A percentile compares a stretch with the other conserved stretches of the same genome.
phyloP scores from a whole-genome alignment of 2,797 vertebrate species.

The Macropodus opercularis region DNA sequence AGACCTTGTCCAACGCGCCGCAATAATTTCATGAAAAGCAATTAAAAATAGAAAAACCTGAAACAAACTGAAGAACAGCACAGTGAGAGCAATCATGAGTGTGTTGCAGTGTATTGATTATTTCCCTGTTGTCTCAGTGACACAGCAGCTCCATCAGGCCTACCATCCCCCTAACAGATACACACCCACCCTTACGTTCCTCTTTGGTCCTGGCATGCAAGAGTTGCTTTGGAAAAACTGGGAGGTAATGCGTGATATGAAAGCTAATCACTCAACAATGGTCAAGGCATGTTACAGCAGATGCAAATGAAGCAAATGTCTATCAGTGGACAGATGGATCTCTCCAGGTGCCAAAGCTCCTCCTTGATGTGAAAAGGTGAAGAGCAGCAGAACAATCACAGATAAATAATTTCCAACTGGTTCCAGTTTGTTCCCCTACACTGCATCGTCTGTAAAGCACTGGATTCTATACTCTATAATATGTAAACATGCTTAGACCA shows the following conservation, averaged over 20 bases:
- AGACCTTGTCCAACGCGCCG: too few species aligned
- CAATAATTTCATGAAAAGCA: conserved; percentile 2
- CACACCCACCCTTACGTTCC: not conserved
- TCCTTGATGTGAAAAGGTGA: conserved; percentile 28
- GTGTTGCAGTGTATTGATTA: conserved; percentile 56
- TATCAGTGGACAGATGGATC: conserved; percentile 35
- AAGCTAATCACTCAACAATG: conserved; percentile 13
- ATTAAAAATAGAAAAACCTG: not conserved
- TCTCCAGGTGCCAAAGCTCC: conserved; percentile 35
- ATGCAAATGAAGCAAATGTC: not conserved
- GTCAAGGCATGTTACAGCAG: conserved; percentile 6
- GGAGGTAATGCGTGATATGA: conserved; percentile 9
- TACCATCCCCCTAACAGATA: conserved; percentile 38
- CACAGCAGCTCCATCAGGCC: conserved; percentile 59
- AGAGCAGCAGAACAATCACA: conserved; percentile 18
- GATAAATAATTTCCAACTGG: conserved; percentile 24
- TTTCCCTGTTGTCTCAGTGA: conserved; percentile 55
- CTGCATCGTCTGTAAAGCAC: not conserved
- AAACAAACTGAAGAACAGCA: not conserved
- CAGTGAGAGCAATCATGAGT: conserved; percentile 14
- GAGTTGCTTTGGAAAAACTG: conserved; percentile 13
- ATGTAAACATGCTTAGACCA: not conserved
- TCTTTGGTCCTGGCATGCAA: conserved; percentile 1
- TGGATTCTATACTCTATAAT: not conserved
- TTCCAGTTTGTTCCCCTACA: not conserved